These are phyloP conservation scores for Dasysyrphus tricinctus DNA, from an alignment of 2,888 invertebrate species.

Conservation along the genomic window DNA sequence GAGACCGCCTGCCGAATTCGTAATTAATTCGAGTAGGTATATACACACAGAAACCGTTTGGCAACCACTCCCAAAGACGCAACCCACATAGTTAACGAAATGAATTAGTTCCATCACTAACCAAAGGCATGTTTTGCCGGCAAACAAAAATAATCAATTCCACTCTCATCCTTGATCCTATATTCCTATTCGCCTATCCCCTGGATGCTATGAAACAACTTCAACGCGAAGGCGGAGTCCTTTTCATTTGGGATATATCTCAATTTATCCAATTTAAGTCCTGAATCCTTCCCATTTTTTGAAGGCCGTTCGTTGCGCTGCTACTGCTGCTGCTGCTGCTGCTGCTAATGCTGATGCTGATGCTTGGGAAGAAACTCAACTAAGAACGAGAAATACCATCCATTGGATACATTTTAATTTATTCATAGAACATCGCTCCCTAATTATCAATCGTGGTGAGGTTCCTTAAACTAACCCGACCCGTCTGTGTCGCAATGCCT, in stretches of 20 bases:
- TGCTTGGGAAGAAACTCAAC: not conserved
- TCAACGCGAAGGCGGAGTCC: not conserved
- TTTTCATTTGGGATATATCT: conserved; percentile 43
- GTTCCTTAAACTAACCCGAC: conserved; percentile 46
- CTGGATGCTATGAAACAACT: not conserved
- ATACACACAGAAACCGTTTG: conserved; percentile 28
- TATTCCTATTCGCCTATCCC: not conserved
- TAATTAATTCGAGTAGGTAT: conserved; percentile 60
- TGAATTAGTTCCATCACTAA: conserved; percentile 60
- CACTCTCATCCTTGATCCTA: conserved; percentile 57
- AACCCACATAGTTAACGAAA: conserved; percentile 52
- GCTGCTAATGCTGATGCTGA: not conserved
- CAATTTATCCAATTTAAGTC: conserved; percentile 62
- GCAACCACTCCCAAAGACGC: conserved; percentile 4
- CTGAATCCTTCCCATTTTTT: conserved; percentile 11
- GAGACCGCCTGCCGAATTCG: conserved; percentile 40
- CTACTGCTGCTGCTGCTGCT: not conserved
- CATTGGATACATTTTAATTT: conserved; percentile 70
- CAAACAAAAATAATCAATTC: conserved; percentile 73
- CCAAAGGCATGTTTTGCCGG: conserved; percentile 62
- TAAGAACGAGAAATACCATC: conserved; percentile 24
- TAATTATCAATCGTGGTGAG: conserved; percentile 66
- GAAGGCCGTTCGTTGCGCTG: not conserved
- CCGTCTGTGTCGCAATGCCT: conserved; percentile 47
- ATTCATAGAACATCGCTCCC: conserved; percentile 73